Percentiles rank a stretch among this genome's conserved stretches.
Evolutionary conservation across 2,797 vertebrate genomes (phyloP).

Genomic region (Sitta carolinensis): DNA sequence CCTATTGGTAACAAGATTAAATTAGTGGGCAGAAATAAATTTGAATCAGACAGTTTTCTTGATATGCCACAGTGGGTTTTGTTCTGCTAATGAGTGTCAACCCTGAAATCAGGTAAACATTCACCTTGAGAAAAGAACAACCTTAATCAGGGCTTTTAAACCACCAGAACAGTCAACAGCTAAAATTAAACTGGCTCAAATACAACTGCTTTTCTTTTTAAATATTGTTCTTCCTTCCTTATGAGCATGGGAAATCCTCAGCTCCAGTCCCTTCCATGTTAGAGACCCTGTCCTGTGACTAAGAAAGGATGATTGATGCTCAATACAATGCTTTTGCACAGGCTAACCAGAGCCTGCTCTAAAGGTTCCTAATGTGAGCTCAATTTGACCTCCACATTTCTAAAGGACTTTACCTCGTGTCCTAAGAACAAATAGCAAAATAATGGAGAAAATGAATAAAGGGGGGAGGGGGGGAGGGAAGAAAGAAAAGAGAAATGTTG

Average conservation of each 20-base stretch:
- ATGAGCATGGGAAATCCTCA: background rate
- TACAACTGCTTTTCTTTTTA: background rate
- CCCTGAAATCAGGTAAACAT: background rate
- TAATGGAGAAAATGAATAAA: background rate
- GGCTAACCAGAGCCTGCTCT: background rate
- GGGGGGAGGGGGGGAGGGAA: fast-evolving
- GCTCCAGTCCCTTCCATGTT: no score
- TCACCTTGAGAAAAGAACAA: background rate
- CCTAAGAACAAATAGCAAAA: background rate
- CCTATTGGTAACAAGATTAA: background rate
- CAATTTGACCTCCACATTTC: background rate
- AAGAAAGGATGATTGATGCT: no score
- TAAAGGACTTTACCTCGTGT: background rate
- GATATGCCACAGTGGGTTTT: background rate
- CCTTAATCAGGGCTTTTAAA: background rate
- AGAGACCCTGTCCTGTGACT: no score
- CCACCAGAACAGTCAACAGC: background rate
- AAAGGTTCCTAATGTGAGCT: background rate
- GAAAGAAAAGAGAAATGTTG: background rate
- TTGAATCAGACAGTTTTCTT: background rate
- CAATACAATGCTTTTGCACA: background rate
- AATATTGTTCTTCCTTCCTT: background rate
- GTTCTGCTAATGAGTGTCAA: background rate
- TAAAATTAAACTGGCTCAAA: background rate
- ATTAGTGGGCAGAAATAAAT: background rate